phyloP scores from a whole-genome alignment of 2,888 invertebrate genomes.

The Xanthorhoe spadicearia region DNA sequence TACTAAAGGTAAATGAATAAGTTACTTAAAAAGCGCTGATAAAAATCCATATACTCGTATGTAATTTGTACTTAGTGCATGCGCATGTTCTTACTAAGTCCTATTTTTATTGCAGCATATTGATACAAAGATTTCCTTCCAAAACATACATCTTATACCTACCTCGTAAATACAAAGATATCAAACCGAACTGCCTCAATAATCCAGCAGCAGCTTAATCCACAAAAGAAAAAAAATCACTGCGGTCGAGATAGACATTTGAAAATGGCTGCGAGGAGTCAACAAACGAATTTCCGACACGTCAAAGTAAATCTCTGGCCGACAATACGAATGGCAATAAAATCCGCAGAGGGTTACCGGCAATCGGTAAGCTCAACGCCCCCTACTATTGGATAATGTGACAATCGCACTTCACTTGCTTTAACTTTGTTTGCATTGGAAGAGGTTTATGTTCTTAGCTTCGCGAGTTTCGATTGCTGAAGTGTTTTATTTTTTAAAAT shows the following conservation, averaged over 20 bases:
- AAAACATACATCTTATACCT: not conserved
- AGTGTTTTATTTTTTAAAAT: too few species aligned
- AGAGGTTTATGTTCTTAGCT: not conserved
- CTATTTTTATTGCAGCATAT: too few species aligned
- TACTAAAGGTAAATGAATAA: too few species aligned
- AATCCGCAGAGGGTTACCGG: slow-evolving; percentile 73
- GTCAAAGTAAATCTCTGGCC: slow-evolving; percentile 81
- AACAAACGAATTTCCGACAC: slow-evolving; percentile 79
- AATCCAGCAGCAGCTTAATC: slow-evolving; percentile 19
- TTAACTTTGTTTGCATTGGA: slow-evolving; percentile 34
- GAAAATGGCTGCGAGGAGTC: slow-evolving; percentile 68
- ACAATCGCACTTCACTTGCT: slow-evolving; percentile 40
- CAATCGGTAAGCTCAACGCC: slow-evolving; percentile 70
- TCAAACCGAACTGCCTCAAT: slow-evolving; percentile 9
- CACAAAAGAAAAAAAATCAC: slow-evolving; percentile 45
- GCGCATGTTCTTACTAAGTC: too few species aligned
- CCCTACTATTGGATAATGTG: slow-evolving; percentile 49
- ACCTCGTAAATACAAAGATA: not conserved
- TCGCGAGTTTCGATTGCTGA: too few species aligned
- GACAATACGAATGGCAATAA: slow-evolving; percentile 83
- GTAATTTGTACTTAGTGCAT: too few species aligned
- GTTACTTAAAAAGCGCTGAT: too few species aligned
- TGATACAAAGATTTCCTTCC: not conserved
- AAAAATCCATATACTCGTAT: too few species aligned
- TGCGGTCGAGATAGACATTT: slow-evolving; percentile 57